A percentile compares a stretch with the other conserved stretches of the same genome.
Evolutionary conservation across 2,888 invertebrate species (phyloP).

Genomic region (Hyles lineata): DNA sequence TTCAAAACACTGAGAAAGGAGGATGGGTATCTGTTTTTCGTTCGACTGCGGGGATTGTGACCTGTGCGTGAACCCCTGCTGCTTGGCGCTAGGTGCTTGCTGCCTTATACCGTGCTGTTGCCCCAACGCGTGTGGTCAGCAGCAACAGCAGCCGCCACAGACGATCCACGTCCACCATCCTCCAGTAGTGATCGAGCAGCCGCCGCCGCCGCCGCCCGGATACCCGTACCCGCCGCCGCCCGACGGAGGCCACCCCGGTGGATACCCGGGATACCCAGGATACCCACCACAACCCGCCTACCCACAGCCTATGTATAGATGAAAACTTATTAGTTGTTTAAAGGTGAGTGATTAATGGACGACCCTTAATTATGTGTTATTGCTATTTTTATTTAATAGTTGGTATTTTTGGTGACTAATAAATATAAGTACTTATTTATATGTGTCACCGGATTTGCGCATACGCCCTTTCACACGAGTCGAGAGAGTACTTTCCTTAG

Average conservation of each 20-base stretch:
- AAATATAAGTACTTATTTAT: too few relatives aligned
- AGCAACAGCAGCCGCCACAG: slow-evolving; percentile 67
- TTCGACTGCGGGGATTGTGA: slow-evolving; percentile 77
- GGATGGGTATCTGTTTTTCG: slow-evolving; percentile 77
- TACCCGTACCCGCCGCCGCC: slow-evolving; percentile 63
- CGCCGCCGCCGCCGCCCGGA: slow-evolving; percentile 56
- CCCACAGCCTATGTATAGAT: slow-evolving; percentile 61
- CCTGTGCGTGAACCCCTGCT: slow-evolving; percentile 75
- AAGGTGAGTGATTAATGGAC: slow-evolving; percentile 62
- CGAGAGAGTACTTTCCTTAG: too few relatives aligned
- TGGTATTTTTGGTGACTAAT: not conserved
- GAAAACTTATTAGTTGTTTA: slow-evolving; percentile 46
- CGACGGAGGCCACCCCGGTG: slow-evolving; percentile 50
- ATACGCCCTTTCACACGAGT: too few relatives aligned
- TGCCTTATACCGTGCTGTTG: slow-evolving; percentile 77
- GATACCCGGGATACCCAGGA: slow-evolving; percentile 36
- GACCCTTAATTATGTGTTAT: slow-evolving; percentile 44
- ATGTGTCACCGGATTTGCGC: too few relatives aligned
- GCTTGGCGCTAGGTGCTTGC: slow-evolving; percentile 74
- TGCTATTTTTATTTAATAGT: not conserved
- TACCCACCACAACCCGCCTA: slow-evolving; percentile 49
- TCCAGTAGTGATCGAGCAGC: slow-evolving; percentile 61
- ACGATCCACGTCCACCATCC: slow-evolving; percentile 74
- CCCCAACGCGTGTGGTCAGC: slow-evolving; percentile 77
- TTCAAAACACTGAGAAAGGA: slow-evolving; percentile 51